Percentiles rank a stretch among this genome's conserved stretches.
These are phyloP conservation scores for Callithrix jacchus DNA, from an alignment of 2,113 vertebrate genomes.

Conservation along the genomic window DNA sequence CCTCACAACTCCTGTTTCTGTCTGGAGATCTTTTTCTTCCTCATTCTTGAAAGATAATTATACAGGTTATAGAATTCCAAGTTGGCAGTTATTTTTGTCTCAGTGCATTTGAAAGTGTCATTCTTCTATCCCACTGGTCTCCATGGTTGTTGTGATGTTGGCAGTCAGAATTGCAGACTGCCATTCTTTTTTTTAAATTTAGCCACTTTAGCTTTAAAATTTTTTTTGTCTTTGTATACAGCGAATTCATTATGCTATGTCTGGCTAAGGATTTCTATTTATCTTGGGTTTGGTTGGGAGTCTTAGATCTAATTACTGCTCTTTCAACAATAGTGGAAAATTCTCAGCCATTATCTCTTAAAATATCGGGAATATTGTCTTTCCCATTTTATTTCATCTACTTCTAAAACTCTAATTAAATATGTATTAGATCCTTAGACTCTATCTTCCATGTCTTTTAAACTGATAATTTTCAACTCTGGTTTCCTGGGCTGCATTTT, in stretches of 20 bases:
- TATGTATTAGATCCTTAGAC: neutral
- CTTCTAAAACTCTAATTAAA: neutral
- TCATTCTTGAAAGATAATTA: constrained; percentile 44
- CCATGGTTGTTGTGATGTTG: neutral
- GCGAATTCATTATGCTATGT: neutral
- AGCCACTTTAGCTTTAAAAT: neutral
- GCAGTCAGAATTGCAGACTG: neutral
- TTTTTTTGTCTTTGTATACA: neutral
- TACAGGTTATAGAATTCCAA: neutral
- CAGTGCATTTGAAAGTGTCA: neutral
- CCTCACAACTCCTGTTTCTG: neutral
- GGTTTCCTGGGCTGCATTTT: neutral
- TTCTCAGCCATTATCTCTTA: neutral
- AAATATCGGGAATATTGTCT: neutral
- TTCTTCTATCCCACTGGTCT: constrained; percentile 28
- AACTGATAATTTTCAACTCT: neutral
- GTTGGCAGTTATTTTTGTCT: neutral
- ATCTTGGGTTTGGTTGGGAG: neutral
- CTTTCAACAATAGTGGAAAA: constrained; percentile 28
- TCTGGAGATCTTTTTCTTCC: constrained; percentile 5
- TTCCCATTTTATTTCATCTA: constrained; percentile 20
- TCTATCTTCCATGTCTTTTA: neutral
- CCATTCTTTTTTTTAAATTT: constrained; percentile 26
- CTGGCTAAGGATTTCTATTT: neutral
- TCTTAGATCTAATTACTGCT: neutral